Conservation (phyloP, 1,140 invertebrate species). For the Habropoda laboriosa region DNA sequence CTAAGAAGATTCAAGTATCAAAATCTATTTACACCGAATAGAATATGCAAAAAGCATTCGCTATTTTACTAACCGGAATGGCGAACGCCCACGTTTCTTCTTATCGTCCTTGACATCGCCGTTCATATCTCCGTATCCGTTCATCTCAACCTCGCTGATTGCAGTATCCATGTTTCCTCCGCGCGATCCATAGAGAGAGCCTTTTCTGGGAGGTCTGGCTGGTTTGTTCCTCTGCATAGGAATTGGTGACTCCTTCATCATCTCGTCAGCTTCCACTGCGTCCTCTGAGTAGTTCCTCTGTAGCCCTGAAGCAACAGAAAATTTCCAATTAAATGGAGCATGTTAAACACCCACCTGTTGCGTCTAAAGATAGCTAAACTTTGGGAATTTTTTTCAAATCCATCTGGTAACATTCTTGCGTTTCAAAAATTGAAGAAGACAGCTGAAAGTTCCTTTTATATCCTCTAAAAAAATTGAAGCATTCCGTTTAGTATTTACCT, state of each 20-base stretch:
- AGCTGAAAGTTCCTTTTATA: too few species aligned
- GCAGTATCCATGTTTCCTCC: slow-evolving; percentile 86
- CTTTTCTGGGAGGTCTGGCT: slow-evolving; percentile 88
- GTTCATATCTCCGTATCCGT: slow-evolving; percentile 84
- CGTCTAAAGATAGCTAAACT: too few species aligned
- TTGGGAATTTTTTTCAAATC: too few species aligned
- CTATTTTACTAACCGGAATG: slow-evolving; percentile 88
- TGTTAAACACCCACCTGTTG: too few species aligned
- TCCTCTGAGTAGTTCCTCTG: slow-evolving; percentile 93
- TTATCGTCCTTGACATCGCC: slow-evolving; percentile 87
- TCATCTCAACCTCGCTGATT: slow-evolving; percentile 88
- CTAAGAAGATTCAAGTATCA: slow-evolving; percentile 65
- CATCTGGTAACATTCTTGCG: too few species aligned
- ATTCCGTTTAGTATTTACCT: neutral
- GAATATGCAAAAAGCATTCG: neutral
- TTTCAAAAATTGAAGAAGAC: too few species aligned
- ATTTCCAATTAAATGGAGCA: neutral
- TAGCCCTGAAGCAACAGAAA: slow-evolving; percentile 83
- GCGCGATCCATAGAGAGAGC: slow-evolving; percentile 82
- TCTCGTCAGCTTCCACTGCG: slow-evolving; percentile 87
- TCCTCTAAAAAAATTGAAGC: too few species aligned
- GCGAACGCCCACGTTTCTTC: slow-evolving; percentile 93
- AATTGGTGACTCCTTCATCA: slow-evolving; percentile 82
- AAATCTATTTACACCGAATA: slow-evolving; percentile 17
- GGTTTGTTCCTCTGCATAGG: slow-evolving; percentile 84